Base-by-base conservation (phyloP, 2,888 invertebrate species). In the Scotopteryx bipunctaria region DNA sequence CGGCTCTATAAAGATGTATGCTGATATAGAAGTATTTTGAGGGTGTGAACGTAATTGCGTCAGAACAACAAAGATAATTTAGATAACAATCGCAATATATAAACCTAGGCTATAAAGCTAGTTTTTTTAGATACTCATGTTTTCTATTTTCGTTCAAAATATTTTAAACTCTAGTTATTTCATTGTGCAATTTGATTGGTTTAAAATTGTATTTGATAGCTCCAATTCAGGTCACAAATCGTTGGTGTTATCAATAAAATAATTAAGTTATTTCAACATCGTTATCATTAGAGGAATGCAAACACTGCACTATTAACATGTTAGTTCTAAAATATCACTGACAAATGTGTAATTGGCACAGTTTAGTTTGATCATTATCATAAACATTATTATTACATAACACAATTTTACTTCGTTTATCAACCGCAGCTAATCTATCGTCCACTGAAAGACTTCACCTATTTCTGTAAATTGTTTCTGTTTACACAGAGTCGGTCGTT, bases 401-500 rank as follows among this genome's bases (percentile, higher is more conserved):
- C n/a, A n/a, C n/a, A n/a, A n/a, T n/a, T n/a, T n/a, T n/a, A n/a
- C n/a, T n/a, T 25, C 25, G 38, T 52, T 44, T 17, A 16, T 44
- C 25, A 17, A 40, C 38, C 13, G 41, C 25, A 50, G 42, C 29
- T 37, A 23, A 48, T 49, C 33, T 40, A 46, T 29, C 41, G 31
- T 25, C 35, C 41, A 36, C 51, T 49, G 41, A 46, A 40, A 44
- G 43, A 38, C 54, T 54, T 57, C 53, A 44, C 53, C 57, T 63
- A 60, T 62, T 62, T 62, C 60, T 59, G 63, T 64, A 44, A 57
- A 49, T 42, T 52, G 57, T 32, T 63, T 63, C 64, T 72, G 71
- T 75, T 70, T 72, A 69, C 61, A 66, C 49, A 55, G 38, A 48
- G 38, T 44, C 55, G 76, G 67, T 65, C 76, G 49, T 70, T 69